Percentiles rank a stretch among this genome's conserved stretches.
Conservation (phyloP, 92 coral and sea anemone genomes). For the Parazoanthus darwini region DNA sequence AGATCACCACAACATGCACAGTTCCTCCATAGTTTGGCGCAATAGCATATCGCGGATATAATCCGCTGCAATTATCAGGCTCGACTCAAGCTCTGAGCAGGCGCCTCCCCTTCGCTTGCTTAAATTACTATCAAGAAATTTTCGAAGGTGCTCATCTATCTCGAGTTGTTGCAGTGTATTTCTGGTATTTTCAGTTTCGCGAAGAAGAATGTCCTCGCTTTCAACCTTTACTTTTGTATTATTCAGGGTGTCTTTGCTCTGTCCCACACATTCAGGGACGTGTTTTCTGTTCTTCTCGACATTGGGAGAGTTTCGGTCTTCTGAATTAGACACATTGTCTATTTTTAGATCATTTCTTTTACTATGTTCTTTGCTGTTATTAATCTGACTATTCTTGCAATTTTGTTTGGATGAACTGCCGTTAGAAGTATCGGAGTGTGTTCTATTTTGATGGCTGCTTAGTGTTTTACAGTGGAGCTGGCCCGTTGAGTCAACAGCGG, state of each 20-base stretch:
- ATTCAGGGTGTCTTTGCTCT: not conserved
- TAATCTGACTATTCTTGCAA: not conserved
- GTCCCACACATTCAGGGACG: not conserved
- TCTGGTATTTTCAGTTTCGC: conserved; percentile 34
- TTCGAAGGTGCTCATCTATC: conserved; percentile 44
- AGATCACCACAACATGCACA: conserved; percentile 89
- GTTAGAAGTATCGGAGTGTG: not conserved
- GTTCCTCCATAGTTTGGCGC: conserved; percentile 92
- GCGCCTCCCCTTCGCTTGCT: conserved; percentile 63
- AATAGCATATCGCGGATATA: conserved; percentile 75
- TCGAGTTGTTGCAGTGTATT: conserved; percentile 49
- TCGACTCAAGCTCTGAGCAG: conserved; percentile 66
- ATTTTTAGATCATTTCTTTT: not conserved
- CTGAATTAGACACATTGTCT: not conserved
- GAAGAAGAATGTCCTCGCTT: conserved; percentile 23
- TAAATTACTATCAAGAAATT: conserved; percentile 52
- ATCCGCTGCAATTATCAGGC: conserved; percentile 65
- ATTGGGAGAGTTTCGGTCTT: not conserved
- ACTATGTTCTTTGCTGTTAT: not conserved
- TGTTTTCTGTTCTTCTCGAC: not conserved
- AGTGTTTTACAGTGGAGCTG: not conserved
- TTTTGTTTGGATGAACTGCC: not conserved
- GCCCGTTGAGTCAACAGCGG: not conserved
- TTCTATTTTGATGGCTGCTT: not conserved
- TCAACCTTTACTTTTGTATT: conserved; percentile 21